Evolutionary conservation across 2,113 vertebrate species (phyloP).

Genomic region (Alouatta palliata): DNA sequence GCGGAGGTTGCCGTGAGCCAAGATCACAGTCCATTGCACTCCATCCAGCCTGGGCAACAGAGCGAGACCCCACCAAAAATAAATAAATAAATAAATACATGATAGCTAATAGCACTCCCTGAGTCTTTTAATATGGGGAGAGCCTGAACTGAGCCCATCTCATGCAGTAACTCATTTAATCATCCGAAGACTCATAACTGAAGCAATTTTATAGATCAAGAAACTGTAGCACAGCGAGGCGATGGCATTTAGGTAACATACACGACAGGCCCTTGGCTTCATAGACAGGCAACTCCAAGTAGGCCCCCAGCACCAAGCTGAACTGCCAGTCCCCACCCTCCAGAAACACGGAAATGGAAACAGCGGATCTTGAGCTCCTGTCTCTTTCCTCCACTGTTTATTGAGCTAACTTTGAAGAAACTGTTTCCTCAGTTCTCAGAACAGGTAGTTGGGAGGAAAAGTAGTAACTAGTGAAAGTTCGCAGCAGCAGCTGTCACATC

Average conservation of each 20-base stretch:
- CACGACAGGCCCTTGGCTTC: rapidly evolving
- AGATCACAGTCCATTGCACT: too few species aligned
- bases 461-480: background rate
- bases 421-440: background rate
- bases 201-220: background rate
- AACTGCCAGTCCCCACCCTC: background rate
- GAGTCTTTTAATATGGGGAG: background rate
- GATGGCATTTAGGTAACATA: too few species aligned
- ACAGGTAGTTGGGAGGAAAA: background rate
- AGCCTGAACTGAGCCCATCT: background rate
- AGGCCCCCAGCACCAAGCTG: background rate
- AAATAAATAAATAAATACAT: background rate
- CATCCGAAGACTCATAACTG: background rate
- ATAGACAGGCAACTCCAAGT: background rate
- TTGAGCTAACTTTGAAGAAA: background rate
- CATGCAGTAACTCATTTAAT: background rate
- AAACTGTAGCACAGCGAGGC: background rate
- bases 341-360: background rate
- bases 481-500: background rate
- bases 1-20: too few species aligned
- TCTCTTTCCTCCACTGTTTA: background rate
- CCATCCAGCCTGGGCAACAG: too few species aligned
- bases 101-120: background rate
- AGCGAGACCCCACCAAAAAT: background rate
- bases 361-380: background rate